Base-by-base conservation (phyloP, 2,113 vertebrate species). In the Haemorhous mexicanus region DNA sequence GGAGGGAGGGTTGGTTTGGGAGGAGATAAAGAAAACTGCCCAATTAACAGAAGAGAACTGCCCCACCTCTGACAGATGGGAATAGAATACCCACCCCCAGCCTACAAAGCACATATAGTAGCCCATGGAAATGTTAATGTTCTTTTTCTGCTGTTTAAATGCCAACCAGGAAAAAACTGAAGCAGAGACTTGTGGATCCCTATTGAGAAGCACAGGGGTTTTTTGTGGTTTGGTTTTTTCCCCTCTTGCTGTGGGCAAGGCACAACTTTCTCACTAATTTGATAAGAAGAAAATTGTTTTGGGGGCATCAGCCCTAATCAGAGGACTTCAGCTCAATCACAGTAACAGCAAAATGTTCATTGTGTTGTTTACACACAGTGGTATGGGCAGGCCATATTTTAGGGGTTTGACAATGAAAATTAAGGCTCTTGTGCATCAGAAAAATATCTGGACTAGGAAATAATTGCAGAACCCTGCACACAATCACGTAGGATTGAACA, bases 61-160 rank as follows among this genome's bases (percentile, higher is more conserved):
- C 28, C 52, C 17, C 52, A 32, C n/a, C n/a, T n/a, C n/a, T n/a
- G n/a, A n/a, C n/a, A n/a, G n/a, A n/a, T n/a, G n/a, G n/a, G n/a
- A n/a, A 19, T 32, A 53, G 28, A 53, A 20, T 11, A 32, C 52
- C 32, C 17, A 19, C 7, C 52, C 52, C 52, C 52, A 19, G 52
- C 52, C 52, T 53, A 53, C 30, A 12, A 28, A 53, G 52, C 17
- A 5, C 26, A 59, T 67, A 49, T 58, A 87, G 52, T 7, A 89
- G 26, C 53, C 49, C 26, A 28, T 27, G 16, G 69, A 83, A 95
- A 80, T 61, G 33, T 21, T 78, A 59, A 85, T 37, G 19, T 35
- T 90, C 6, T 85, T 94, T 86, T 86, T 87, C 75, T 93, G 75
- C 47, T 82, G 16, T 63, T 93, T 76, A 90, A 76, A 82, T 76